These are phyloP conservation scores for Cryptocheilus praepositus DNA, from an alignment of 2,888 invertebrate species.

Conservation along the genomic window DNA sequence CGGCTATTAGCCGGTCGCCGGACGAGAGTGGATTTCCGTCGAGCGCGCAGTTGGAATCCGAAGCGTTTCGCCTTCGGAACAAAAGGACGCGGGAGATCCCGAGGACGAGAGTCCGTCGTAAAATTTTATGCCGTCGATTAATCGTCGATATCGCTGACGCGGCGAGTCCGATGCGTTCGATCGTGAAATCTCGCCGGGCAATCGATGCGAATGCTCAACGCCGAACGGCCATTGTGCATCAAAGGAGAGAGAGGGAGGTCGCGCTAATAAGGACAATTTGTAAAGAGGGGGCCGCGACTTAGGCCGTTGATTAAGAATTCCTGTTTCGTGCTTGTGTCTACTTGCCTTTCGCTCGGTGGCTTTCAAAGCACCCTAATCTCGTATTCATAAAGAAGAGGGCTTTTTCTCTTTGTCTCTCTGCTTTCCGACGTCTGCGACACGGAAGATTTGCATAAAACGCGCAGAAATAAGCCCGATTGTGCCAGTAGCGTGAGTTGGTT, in stretches of 20 bases:
- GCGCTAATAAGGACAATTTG: slow-evolving; percentile 48
- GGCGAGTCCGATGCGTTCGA: slow-evolving; percentile 27
- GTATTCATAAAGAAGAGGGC: slow-evolving; percentile 53
- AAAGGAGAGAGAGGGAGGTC: slow-evolving; percentile 19
- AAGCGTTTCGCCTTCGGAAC: slow-evolving; percentile 11
- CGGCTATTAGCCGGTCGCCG: too few relatives aligned
- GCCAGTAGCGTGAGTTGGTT: slow-evolving; percentile 2
- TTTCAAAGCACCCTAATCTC: slow-evolving; percentile 46
- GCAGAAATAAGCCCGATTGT: slow-evolving; percentile 7
- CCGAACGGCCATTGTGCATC: slow-evolving; percentile 19
- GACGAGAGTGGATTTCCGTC: slow-evolving; percentile 9
- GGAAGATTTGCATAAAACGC: slow-evolving; percentile 10
- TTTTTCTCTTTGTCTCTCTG: slow-evolving; percentile 2
- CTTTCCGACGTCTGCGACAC: not conserved
- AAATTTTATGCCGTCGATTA: slow-evolving; percentile 37
- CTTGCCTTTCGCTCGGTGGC: slow-evolving; percentile 30
- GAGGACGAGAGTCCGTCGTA: slow-evolving; percentile 16
- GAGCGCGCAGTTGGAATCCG: slow-evolving; percentile 19
- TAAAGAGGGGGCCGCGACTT: slow-evolving; percentile 36
- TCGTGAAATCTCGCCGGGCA: slow-evolving; percentile 21
- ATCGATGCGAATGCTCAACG: slow-evolving; percentile 21
- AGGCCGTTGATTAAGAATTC: slow-evolving; percentile 51
- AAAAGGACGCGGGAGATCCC: slow-evolving; percentile 11
- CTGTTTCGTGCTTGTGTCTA: slow-evolving; percentile 44
- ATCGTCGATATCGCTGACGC: slow-evolving; percentile 23